Conservation (phyloP, 2,797 vertebrate species). For the Protonibea diacanthus region DNA sequence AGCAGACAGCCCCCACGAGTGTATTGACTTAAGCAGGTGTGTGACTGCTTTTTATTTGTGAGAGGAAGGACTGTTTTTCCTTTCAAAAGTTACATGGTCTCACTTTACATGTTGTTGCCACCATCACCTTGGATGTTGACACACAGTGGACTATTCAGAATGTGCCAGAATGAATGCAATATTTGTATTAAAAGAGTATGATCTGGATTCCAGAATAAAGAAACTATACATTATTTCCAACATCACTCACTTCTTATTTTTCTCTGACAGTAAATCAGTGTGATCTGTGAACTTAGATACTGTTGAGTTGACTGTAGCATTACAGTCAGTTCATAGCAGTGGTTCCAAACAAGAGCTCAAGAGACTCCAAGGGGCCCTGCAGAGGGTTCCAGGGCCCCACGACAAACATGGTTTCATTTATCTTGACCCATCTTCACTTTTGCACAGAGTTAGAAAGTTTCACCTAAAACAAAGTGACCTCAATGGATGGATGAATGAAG, state of each 20-base stretch:
- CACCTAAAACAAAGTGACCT: neutral
- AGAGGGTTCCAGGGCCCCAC: no score
- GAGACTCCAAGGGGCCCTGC: no score
- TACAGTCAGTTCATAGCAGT: no score
- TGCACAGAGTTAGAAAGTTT: neutral
- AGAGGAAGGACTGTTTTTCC: neutral
- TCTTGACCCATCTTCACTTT: neutral
- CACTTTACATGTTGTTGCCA: neutral
- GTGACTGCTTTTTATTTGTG: neutral
- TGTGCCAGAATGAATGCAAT: slow-evolving; percentile 52
- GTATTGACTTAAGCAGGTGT: neutral
- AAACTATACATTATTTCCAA: slow-evolving; percentile 9
- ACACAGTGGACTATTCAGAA: slow-evolving; percentile 13
- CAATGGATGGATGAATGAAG: neutral
- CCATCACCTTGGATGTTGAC: neutral
- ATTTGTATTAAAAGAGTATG: slow-evolving; percentile 45
- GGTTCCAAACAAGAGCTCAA: neutral
- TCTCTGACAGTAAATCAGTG: neutral
- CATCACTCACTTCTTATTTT: slow-evolving; percentile 1
- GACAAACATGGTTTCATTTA: neutral
- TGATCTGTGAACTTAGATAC: neutral
- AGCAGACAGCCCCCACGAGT: neutral
- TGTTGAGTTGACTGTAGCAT: neutral
- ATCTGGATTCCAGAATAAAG: slow-evolving; percentile 42
- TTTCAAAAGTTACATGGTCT: slow-evolving; percentile 1